A percentile compares a stretch with the other conserved stretches of the same genome.
Evolutionary conservation across 2,888 invertebrate species (phyloP).

Genomic region (Drepanosiphum platanoidis): DNA sequence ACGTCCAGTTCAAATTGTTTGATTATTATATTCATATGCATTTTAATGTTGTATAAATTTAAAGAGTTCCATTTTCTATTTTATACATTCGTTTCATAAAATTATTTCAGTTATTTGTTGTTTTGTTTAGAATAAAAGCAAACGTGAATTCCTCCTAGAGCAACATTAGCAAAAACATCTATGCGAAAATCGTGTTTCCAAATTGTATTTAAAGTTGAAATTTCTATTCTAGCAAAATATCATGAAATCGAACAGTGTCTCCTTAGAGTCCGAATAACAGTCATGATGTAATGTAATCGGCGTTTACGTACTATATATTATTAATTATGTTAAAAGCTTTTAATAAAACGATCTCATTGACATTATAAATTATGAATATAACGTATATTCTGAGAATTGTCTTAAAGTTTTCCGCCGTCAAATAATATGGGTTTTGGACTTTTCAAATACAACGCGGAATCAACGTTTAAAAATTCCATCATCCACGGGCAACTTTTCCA

Average conservation of each 20-base stretch:
- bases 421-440: not conserved
- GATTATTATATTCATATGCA: not conserved
- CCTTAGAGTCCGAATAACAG: not conserved
- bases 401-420: not conserved
- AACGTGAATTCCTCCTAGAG: not conserved
- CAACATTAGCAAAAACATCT: too few relatives aligned
- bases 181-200: too few relatives aligned
- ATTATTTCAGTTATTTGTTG: not conserved
- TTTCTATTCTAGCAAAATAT: too few relatives aligned
- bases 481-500: not conserved
- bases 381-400: not conserved
- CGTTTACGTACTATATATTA: not conserved
- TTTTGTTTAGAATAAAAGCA: not conserved
- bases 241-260: not conserved
- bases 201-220: too few relatives aligned
- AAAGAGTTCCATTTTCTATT: not conserved
- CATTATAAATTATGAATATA: not conserved
- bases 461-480: not conserved
- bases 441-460: not conserved
- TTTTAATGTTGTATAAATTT: not conserved
- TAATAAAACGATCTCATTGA: not conserved
- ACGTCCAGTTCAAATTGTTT: not conserved
- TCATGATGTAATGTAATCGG: not conserved
- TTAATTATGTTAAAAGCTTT: not conserved
- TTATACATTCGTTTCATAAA: not conserved